These are phyloP conservation scores for Drosophila antonietae DNA, from an alignment of 2,888 invertebrate species.

Conservation along the genomic window DNA sequence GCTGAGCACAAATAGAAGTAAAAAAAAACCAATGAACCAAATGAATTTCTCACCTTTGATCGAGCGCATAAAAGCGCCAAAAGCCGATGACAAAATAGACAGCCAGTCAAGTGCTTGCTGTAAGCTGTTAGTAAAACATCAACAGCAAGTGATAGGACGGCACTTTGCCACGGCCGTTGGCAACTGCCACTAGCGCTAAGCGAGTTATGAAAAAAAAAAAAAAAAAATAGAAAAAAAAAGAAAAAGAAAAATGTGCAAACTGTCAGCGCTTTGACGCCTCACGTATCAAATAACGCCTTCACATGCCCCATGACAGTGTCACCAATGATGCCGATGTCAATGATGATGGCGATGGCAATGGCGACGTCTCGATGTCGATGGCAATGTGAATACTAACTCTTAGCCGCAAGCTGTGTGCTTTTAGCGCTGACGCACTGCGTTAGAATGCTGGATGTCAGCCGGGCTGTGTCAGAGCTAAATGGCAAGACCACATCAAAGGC, in stretches of 20 bases:
- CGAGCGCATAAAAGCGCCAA: conserved; percentile 36
- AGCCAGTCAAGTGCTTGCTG: conserved; percentile 57
- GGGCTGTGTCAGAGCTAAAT: conserved; percentile 39
- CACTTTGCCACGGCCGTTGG: conserved; percentile 55
- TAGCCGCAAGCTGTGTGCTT: conserved; percentile 31
- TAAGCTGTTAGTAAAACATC: conserved; percentile 54
- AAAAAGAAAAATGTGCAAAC: conserved; percentile 69
- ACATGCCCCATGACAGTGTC: conserved; percentile 70
- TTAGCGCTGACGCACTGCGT: conserved; percentile 55
- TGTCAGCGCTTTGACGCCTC: conserved; percentile 61
- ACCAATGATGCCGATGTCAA: conserved; percentile 51
- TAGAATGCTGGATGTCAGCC: conserved; percentile 48
- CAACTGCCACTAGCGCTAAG: conserved; percentile 37
- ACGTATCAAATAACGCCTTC: conserved; percentile 67
- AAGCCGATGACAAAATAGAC: conserved; percentile 38
- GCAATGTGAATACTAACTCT: conserved; percentile 16
- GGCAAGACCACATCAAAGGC: conserved; percentile 65
- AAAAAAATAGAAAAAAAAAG: conserved; percentile 14
- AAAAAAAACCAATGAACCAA: conserved; percentile 4
- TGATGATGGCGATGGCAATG: conserved; percentile 23
- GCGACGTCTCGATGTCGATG: conserved; percentile 17
- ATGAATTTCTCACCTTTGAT: conserved; percentile 66
- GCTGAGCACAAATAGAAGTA: conserved; percentile 42
- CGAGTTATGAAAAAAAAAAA: conserved; percentile 21
- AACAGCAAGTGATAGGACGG: conserved; percentile 25